Evolutionary conservation across 2,113 vertebrate species (phyloP), one percentile per base, ranked within the genome.

Genomic region (Spermophilus dauricus): DNA sequence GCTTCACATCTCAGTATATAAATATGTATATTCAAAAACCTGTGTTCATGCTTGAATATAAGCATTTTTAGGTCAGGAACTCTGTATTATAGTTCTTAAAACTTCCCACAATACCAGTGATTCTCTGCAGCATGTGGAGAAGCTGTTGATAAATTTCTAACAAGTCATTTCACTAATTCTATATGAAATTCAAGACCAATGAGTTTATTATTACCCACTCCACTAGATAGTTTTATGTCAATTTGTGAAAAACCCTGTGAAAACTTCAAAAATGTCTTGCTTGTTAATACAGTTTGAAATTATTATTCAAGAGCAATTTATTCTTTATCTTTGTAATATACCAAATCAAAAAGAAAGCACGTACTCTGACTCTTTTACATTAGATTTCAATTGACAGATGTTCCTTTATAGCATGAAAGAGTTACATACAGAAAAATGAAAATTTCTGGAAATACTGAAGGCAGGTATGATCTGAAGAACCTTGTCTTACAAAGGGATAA

Each of bases 311-410:
- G 73, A 42, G 2, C 45, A 86, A 45, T 76, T 83, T 63, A 76
- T 61, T 42, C 83, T 94, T 7, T 10, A 3, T 84, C 51, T 32
- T 83, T 89, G 20, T 80, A 93, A 86, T 81, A 86, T 11, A 51
- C 13, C 32, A 89, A 78, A 95, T 92, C 89, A 93, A 65, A 91
- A 61, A 96, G 42, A 92, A 97, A 92, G 7, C 92, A 95, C 91
- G 48, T 7, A 80, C 22, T 94, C 76, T 37, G 81, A 94, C 26
- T 87, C 85, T n/a, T 67, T 92, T 91, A 94, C 53, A 51, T 73
- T 87, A 83, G 28, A 77, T 32, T 70, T 28, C 24, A 89, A 75
- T 72, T 87, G 65, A 81, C 6, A 89, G 26, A 88, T 73, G 20
- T 39, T 84, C 16, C 37, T 76, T 86, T 70, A 70, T 58, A 89